These are phyloP conservation scores for Styela plicata DNA, from an alignment of 23 tunicate species.

Conservation along the genomic window DNA sequence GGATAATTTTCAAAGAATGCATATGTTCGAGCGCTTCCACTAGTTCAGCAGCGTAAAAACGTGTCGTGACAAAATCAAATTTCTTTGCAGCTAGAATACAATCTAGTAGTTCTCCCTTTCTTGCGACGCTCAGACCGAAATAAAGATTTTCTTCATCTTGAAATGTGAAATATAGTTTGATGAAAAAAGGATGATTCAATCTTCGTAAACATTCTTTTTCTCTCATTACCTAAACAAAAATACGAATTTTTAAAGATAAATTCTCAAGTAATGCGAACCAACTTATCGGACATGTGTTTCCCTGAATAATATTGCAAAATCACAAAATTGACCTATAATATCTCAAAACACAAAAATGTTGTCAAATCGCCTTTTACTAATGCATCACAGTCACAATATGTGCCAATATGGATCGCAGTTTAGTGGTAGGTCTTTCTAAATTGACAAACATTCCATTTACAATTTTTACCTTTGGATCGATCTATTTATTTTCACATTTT, in stretches of 20 bases:
- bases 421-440: no score
- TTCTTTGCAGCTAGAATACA: conserved; percentile 62
- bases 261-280: no score
- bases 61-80: conserved; percentile 68
- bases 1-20: conserved; percentile 90
- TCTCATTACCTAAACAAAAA: conserved; percentile 59
- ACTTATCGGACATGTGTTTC: no score
- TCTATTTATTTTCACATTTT: no score
- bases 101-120: conserved; percentile 77
- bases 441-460: no score
- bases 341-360: no score
- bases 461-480: no score
- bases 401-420: no score
- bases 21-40: conserved; percentile 68
- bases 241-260: neutral
- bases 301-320: no score
- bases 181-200: conserved; percentile 84
- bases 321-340: no score
- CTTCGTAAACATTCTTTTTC: conserved; percentile 76
- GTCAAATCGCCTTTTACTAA: no score
- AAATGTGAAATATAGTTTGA: conserved; percentile 77
- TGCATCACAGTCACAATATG: no score
- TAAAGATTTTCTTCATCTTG: conserved; percentile 85
- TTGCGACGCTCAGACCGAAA: conserved; percentile 87
- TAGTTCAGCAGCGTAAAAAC: conserved; percentile 84